Conservation (phyloP, 2,113 vertebrate genomes). For the Lynx canadensis region DNA sequence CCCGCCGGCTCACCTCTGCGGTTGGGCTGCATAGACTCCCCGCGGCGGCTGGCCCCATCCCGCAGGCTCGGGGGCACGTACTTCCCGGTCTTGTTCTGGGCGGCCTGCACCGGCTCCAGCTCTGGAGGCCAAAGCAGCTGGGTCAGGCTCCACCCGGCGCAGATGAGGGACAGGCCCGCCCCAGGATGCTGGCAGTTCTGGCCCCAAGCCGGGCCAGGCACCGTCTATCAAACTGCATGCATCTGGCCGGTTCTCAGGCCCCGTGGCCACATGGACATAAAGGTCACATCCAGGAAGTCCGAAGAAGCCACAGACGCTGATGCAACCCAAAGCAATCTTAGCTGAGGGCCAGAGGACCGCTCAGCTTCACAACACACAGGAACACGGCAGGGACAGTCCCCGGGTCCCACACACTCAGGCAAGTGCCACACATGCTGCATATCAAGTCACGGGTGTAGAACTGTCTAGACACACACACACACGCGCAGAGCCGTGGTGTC, state of each 20-base stretch:
- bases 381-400: no score
- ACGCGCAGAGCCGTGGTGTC: no score
- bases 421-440: background rate
- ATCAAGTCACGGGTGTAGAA: background rate
- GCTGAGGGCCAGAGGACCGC: fast-evolving
- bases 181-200: background rate
- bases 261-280: background rate
- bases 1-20: constrained; percentile 87
- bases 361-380: background rate
- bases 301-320: background rate
- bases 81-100: constrained; percentile 95
- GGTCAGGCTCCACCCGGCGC: background rate
- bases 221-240: background rate
- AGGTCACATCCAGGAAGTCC: background rate
- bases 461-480: fast-evolving
- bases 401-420: fast-evolving
- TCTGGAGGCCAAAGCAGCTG: constrained; percentile 77
- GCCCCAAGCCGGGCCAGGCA: no score
- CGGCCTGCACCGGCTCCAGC: constrained; percentile 91
- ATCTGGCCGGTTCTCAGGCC: fast-evolving
- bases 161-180: fast-evolving
- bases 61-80: constrained; percentile 95
- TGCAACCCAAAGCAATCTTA: fast-evolving
- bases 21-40: constrained; percentile 98
- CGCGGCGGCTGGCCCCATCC: constrained; percentile 92